phyloP scores from a whole-genome alignment of 2,113 vertebrate genomes.

The Megalops atlanticus region DNA sequence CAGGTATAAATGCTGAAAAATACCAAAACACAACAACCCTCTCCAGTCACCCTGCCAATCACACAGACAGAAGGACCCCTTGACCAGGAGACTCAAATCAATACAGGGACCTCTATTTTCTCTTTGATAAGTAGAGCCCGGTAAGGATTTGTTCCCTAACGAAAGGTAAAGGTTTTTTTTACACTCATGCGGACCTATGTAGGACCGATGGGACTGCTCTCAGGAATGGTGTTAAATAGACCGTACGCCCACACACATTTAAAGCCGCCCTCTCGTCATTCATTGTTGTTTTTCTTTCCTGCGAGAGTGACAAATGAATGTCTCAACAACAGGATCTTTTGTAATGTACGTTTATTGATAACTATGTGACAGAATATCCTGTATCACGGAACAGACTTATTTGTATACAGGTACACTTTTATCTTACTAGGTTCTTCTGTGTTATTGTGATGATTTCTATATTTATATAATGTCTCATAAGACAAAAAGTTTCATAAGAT shows the following conservation, averaged over 20 bases:
- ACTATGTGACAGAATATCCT: neutral
- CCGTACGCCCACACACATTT: neutral
- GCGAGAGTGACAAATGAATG: neutral
- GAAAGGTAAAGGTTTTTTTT: slow-evolving; percentile 18
- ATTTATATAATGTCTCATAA: too few species aligned
- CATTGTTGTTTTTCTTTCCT: neutral
- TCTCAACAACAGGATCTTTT: neutral
- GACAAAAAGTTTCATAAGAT: neutral
- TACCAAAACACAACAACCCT: neutral
- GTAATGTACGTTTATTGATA: neutral
- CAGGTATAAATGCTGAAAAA: neutral
- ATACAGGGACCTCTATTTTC: neutral
- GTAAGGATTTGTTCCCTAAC: slow-evolving; percentile 9
- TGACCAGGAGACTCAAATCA: slow-evolving; percentile 7
- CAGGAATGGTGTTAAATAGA: neutral
- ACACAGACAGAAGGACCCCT: neutral
- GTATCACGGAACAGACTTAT: too few species aligned
- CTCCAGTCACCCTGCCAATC: neutral
- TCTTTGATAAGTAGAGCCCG: neutral
- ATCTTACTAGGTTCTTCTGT: too few species aligned
- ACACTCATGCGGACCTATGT: neutral
- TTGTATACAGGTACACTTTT: too few species aligned
- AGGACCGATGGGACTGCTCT: neutral
- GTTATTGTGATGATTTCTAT: neutral
- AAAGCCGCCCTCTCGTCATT: neutral